These are phyloP conservation scores for Epistrophe grossulariae DNA, from an alignment of 2,888 invertebrate species.

Conservation along the genomic window DNA sequence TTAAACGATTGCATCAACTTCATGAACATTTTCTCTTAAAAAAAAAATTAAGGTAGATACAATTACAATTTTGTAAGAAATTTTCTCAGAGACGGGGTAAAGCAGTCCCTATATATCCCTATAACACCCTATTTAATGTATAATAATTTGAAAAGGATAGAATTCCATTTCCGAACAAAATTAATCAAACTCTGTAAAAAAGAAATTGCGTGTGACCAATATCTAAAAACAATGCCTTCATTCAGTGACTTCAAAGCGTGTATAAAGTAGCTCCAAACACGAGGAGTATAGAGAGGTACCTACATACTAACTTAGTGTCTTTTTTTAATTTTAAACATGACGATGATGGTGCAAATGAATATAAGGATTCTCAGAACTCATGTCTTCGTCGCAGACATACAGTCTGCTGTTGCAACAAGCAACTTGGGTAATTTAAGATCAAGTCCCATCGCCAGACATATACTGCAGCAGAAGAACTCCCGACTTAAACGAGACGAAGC, in stretches of 20 bases:
- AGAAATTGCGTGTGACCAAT: slow-evolving; percentile 59
- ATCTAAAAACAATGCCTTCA: slow-evolving; percentile 41
- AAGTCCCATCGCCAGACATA: slow-evolving; percentile 57
- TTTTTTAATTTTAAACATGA: not conserved
- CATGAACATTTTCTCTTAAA: too few relatives aligned
- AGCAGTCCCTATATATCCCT: not conserved
- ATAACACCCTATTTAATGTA: slow-evolving; percentile 18
- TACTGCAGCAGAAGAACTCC: slow-evolving; percentile 33
- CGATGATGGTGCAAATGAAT: slow-evolving; percentile 54
- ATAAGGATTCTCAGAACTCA: slow-evolving; percentile 69
- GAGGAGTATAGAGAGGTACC: not conserved
- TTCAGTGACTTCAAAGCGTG: slow-evolving; percentile 13
- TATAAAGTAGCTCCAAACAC: slow-evolving; percentile 38
- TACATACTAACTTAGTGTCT: not conserved
- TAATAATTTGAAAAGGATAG: slow-evolving; percentile 31
- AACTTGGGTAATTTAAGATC: slow-evolving; percentile 73
- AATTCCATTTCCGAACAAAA: slow-evolving; percentile 57
- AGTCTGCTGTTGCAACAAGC: slow-evolving; percentile 55
- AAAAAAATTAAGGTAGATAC: too few relatives aligned
- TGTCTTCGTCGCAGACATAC: slow-evolving; percentile 67
- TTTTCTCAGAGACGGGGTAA: not conserved
- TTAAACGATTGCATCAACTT: not conserved
- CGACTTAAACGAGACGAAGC: slow-evolving; percentile 73
- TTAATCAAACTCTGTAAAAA: slow-evolving; percentile 27
- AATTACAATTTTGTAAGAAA: not conserved